phyloP scores from a whole-genome alignment of 2,113 vertebrate genomes.

The Ciconia boyciana region DNA sequence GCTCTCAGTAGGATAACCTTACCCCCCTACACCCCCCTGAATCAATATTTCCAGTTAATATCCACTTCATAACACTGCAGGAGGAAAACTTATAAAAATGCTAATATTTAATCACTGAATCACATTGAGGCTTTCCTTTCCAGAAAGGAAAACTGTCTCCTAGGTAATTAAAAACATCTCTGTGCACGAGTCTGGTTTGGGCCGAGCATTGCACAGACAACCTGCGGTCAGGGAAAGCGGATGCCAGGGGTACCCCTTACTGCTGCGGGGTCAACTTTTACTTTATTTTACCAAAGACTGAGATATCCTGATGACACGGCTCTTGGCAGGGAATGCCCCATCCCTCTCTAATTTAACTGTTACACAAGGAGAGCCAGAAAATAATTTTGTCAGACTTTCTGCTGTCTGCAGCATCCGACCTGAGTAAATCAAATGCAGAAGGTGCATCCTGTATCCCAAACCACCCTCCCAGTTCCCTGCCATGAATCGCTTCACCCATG shows the following conservation, averaged over 20 bases:
- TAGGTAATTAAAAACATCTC: neutral
- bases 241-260: neutral
- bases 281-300: neutral
- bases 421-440: neutral
- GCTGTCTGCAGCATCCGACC: neutral
- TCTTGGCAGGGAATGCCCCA: neutral
- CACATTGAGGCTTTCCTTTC: neutral
- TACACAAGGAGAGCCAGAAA: neutral
- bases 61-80: neutral
- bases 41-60: neutral
- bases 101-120: neutral
- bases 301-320: neutral
- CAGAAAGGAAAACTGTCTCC: neutral
- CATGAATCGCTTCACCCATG: neutral
- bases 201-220: neutral
- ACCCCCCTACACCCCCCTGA: neutral
- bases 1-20: neutral
- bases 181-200: rapidly evolving
- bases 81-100: neutral
- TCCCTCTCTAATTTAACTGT: neutral
- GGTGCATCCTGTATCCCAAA: neutral
- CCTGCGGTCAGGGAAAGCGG: rapidly evolving
- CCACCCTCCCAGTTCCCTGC: neutral
- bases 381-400: neutral
- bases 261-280: rapidly evolving